Evolutionary conservation across 1,140 invertebrate species (phyloP), one percentile per base, ranked within the genome.

Genomic region (Bombus affinis): DNA sequence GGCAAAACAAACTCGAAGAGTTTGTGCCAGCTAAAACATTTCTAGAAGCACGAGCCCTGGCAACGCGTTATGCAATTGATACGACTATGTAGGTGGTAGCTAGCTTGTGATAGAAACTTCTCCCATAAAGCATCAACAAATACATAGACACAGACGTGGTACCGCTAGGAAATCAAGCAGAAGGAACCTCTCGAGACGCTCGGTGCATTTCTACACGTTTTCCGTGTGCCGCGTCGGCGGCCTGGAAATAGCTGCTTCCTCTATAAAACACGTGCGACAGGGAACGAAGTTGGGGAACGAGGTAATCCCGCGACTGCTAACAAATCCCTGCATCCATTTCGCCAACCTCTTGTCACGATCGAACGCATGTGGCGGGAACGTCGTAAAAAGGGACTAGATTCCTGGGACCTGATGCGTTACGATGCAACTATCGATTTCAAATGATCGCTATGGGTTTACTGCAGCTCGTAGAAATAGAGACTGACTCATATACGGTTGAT

Each of bases 81-180:
- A n/a, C 37, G 4, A 53, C 47, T 53, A 53, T 22, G 10, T 15
- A 3, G 68, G 28, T 32, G 44, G 3, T 59, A 28, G 15, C 15
- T 22, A 18, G 28, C 15, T 18, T 28, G 28, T 25, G 79, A 72
- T 53, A 15, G 59, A 35, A 88, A 88, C 87, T 88, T 87, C 59
- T 8, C 28, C 53, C 87, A 72, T 83, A 87, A 88, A 88, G 73
- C 68, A 83, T 83, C 81, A 70, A 78, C 80, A 70, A 53, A 68
- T 79, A 57, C 57, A 87, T 72, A 35, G 62, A 18, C 32, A 66
- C n/a, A 15, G n/a, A 66, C 59, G 79, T 8, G 4, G 35, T 32
- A 72, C 78, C 78, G 74, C 35, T 12, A 82, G 80, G 86, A 88
- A 88, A 88, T 88, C 87, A 88, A 83, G 86, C 83, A 72, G 86